These are phyloP conservation scores for Drosophila lacicola DNA, from an alignment of 2,888 invertebrate species.

Conservation along the genomic window DNA sequence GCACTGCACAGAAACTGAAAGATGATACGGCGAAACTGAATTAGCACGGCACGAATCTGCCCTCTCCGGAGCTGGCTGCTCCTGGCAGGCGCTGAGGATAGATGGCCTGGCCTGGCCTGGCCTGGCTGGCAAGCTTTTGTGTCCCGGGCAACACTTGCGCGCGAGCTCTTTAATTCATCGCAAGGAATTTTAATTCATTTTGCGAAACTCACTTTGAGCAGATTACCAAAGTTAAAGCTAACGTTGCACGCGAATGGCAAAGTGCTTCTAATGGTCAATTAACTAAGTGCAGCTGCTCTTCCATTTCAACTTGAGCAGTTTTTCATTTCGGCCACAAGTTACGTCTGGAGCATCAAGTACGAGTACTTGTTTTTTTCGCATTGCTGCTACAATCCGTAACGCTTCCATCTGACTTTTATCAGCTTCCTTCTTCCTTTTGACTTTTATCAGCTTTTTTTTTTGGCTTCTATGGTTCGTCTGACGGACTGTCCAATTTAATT, in stretches of 20 bases:
- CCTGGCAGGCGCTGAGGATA: conserved; percentile 4
- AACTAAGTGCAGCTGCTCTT: conserved; percentile 59
- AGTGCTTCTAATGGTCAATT: conserved; percentile 66
- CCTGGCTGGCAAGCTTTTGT: conserved; percentile 19
- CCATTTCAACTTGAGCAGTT: conserved; percentile 6
- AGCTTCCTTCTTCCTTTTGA: conserved; percentile 10
- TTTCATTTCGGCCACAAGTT: not conserved
- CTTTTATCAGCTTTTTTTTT: conserved; percentile 27
- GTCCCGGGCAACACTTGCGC: conserved; percentile 17
- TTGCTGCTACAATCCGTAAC: not conserved
- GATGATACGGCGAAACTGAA: conserved; percentile 72
- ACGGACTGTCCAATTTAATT: conserved; percentile 41
- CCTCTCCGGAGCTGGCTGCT: not conserved
- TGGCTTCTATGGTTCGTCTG: not conserved
- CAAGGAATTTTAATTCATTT: conserved; percentile 62
- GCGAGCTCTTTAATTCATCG: conserved; percentile 48
- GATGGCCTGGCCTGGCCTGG: conserved; percentile 15
- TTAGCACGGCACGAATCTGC: conserved; percentile 63
- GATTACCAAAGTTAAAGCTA: conserved; percentile 62
- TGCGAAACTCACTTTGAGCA: conserved; percentile 44
- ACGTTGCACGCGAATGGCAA: conserved; percentile 38
- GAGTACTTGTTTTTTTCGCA: not conserved
- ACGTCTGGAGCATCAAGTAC: not conserved
- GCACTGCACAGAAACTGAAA: conserved; percentile 31
- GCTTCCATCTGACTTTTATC: conserved; percentile 6